Evolutionary conservation across 2,888 invertebrate species (phyloP), one percentile per base, ranked within the genome.

Genomic region (Caenorhabditis sp.): DNA sequence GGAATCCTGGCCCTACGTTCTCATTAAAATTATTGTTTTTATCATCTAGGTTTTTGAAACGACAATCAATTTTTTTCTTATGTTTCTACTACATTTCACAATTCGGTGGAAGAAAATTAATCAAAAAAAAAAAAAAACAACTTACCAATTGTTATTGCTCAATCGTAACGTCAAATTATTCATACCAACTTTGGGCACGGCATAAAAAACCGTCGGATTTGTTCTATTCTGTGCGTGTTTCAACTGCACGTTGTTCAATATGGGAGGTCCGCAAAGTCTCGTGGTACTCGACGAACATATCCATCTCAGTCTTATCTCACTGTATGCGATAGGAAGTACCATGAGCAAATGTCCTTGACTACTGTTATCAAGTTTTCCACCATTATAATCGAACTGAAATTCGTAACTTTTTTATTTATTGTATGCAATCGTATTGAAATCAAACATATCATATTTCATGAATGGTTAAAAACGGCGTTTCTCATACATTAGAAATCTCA

Each of bases 301-400:
- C 57, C 57, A 57, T 17, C n/a, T 20, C 5, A 7, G 8, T 14
- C 26, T 8, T 57, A 14, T 27, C 2, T 4, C 8, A 57, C 23
- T 25, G n/a, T 27, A 57, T 1, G 17, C 26, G 14, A 57, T n/a
- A 7, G 57, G 57, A 17, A 57, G 26, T 10, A 57, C 10, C 10
- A 23, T 57, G 17, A 57, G n/a, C 10, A 57, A 57, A 27, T 57
- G 31, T 3, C 57, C 38, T 21, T 36, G 20, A 58, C 36, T 20
- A 10, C 3, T 21, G 5, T 23, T 20, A 7, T 36, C n/a, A 20
- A 5, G 12, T 20, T 21, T 58, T 58, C 3, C 1, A 36, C 8
- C 21, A n/a, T 56, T 56, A 27, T 56, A 56, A 12, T 27, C 56
- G 23, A 56, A 56, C 56, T 56, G 27, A 17, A 56, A 56, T 26